Base-by-base conservation (phyloP, 2,888 invertebrate genomes). In the Cantharis flavilabris region DNA sequence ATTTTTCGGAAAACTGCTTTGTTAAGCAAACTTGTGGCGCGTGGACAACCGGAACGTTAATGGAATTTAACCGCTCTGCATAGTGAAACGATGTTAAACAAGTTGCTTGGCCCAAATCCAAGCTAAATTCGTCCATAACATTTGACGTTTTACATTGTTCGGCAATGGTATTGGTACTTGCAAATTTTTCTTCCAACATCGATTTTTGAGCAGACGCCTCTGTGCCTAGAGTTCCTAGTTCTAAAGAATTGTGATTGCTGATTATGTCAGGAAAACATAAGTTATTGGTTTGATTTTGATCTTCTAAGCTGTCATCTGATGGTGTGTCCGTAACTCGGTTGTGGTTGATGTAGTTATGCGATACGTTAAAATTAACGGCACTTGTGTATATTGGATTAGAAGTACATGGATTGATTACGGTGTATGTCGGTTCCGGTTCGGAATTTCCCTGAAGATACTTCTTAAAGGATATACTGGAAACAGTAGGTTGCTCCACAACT, bases 331-430 rank as follows among this genome's bases (percentile, higher is more conserved):
- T 80, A 16, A 88, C 85, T 81, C 89, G 90, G 62, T 89, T 87
- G 77, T 90, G 83, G 62, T 85, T 85, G 23, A 88, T 84, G 84
- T 90, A 91, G 70, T 90, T 88, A 80, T 91, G 91, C 1, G 91
- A 90, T 81, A 92, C 91, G 82, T 91, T 92, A 74, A 92, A 92
- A 80, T 91, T 92, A 65, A 92, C 90, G 3, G 91, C 87, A 63
- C 91, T 89, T 13, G 90, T 86, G 69, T 87, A 84, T 79, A 87
- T 86, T 63, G 90, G 89, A 78, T 88, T 85, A 33, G 86, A 83
- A 3, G 83, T 81, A 62, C 72, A 80, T 1, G 83, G 82, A 70
- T 83, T 83, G 9, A 81, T 71, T 20, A 82, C 80, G 80, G 83
- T 81, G 28, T 83, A 73, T 69, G 77, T 79, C 9, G 77, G 79